phyloP scores from a whole-genome alignment of 2,888 invertebrate genomes.

The Charanyca ferruginea region DNA sequence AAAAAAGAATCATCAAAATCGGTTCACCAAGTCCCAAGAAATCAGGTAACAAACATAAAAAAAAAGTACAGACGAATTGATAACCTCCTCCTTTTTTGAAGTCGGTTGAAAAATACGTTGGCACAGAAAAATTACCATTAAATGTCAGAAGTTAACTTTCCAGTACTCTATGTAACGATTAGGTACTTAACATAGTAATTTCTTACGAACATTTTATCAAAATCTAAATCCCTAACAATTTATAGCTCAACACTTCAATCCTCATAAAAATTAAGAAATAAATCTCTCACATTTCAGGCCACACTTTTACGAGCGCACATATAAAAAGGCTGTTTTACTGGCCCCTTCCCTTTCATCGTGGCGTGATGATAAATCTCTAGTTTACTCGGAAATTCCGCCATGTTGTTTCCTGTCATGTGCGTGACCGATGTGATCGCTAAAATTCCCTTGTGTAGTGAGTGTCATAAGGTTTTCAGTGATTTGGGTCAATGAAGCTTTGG shows the following conservation, averaged over 20 bases:
- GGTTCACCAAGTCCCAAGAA: no score
- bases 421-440: constrained; percentile 50
- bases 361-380: constrained; percentile 61
- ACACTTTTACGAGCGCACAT: constrained; percentile 45
- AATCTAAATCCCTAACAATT: constrained; percentile 4
- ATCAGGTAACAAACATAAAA: no score
- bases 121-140: no score
- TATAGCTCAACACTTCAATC: not conserved
- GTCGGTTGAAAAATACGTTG: no score
- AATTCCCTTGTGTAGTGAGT: constrained; percentile 27
- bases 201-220: no score
- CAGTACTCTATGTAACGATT: no score
- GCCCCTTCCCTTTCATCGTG: constrained; percentile 39
- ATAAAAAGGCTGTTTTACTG: constrained; percentile 51
- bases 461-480: constrained; percentile 37
- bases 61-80: no score
- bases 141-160: no score
- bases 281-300: constrained; percentile 7
- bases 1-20: no score
- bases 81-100: no score
- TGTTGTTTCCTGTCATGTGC: constrained; percentile 54
- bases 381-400: constrained; percentile 39
- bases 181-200: no score
- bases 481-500: constrained; percentile 23
- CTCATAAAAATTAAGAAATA: constrained; percentile 12